Evolutionary conservation across 2,888 invertebrate species (phyloP).

Genomic region (Leptodirus hochenwartii): DNA sequence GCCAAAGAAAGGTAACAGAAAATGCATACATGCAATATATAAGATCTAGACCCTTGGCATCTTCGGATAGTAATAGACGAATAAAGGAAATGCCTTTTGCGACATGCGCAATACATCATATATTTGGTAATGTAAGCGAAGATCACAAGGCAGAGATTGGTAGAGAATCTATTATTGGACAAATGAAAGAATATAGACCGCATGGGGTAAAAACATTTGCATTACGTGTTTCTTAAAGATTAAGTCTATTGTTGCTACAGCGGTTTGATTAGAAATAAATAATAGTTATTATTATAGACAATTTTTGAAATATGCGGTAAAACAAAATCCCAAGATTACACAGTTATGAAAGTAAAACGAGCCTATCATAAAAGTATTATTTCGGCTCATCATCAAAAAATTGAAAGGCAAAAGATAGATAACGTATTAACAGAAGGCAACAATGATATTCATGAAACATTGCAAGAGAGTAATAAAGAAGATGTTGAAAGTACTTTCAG

Average conservation of each 20-base stretch:
- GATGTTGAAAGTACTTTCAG: slow-evolving; percentile 38
- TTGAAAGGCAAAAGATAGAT: slow-evolving; percentile 22
- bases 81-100: slow-evolving; percentile 49
- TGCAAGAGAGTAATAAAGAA: slow-evolving; percentile 29
- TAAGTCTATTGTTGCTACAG: slow-evolving; percentile 1
- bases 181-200: slow-evolving; percentile 60
- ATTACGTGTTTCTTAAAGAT: neutral
- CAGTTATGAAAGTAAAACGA: slow-evolving; percentile 80
- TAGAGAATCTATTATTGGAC: slow-evolving; percentile 33
- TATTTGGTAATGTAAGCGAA: slow-evolving; percentile 27
- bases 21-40: slow-evolving; percentile 89
- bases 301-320: slow-evolving; percentile 83
- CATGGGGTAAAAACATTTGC: slow-evolving; percentile 42
- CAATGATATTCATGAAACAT: slow-evolving; percentile 15
- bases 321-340: slow-evolving; percentile 55
- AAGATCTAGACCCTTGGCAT: slow-evolving; percentile 73
- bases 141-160: slow-evolving; percentile 22
- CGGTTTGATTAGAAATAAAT: slow-evolving; percentile 3
- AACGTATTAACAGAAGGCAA: slow-evolving; percentile 13
- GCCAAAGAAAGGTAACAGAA: slow-evolving; percentile 50
- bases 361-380: slow-evolving; percentile 46
- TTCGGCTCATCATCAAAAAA: slow-evolving; percentile 25
- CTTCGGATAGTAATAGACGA: slow-evolving; percentile 72
- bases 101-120: slow-evolving; percentile 44
- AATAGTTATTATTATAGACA: slow-evolving; percentile 42